Base-by-base conservation (phyloP, 2,888 invertebrate genomes). In the Cosmia trapezina region DNA sequence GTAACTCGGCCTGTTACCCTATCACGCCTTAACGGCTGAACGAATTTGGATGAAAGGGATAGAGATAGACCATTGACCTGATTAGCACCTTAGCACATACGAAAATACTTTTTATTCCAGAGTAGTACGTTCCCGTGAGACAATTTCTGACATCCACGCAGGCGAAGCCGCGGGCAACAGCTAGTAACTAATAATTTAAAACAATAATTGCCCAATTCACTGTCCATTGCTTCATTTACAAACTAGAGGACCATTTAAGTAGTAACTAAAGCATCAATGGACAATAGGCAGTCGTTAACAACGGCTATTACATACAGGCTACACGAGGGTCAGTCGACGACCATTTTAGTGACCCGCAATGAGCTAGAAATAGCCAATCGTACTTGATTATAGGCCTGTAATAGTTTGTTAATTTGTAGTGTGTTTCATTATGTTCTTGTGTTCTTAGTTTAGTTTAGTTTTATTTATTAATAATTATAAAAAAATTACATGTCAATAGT, bases 261-360 rank as follows among this genome's bases (percentile, higher is more conserved):
- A 53, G 70, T 22, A 43, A 49, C 70, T 63, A 60, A 53, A 76
- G 47, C 77, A 63, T 59, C 76, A 63, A 70, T 78, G 63, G 78
- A 67, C 67, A 73, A 51, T 77, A 78, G 53, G 45, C 47, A 59
- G 47, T 45, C 54, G 43, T 78, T 78, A 73, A 73, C 73, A 78
- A 49, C 59, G 22, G 28, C 33, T 8, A 76, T 76, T 70, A 76
- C 77, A 70, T 54, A 28, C 62, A 71, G 67, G 71, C 53, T 59
- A 77, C 67, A 68, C 33, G 47, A 70, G 82, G 61, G 63, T 68
- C 70, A 33, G 41, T 49, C 59, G 47, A 76, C 63, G 33, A 47
- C 19, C 28, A 54, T 76, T 76, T 63, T 59, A 76, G 62, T 63
- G 77, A 22, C 43, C 17, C 11, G 53, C 28, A 76, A 70, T 76